phyloP scores from a whole-genome alignment of 2,113 vertebrate species.

The Sinosuthora webbiana region DNA sequence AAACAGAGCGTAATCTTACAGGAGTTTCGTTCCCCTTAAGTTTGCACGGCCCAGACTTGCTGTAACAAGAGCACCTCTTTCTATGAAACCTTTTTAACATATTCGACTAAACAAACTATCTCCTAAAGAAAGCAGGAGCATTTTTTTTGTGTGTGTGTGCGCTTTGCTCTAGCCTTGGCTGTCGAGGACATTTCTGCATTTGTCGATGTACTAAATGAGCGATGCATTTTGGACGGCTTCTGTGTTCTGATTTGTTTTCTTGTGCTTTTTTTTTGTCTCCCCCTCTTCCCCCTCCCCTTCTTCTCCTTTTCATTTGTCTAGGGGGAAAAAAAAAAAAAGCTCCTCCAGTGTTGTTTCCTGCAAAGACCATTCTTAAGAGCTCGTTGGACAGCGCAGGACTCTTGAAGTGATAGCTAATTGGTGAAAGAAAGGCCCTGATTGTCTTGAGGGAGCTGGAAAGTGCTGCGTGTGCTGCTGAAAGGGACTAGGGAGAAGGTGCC shows the following conservation, averaged over 20 bases:
- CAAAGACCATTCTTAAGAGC: constrained; percentile 72
- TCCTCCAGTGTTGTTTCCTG: constrained; percentile 66
- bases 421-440: constrained; percentile 88
- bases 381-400: constrained; percentile 81
- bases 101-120: constrained; percentile 36
- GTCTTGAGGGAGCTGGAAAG: constrained; percentile 82
- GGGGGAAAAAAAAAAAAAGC: neutral
- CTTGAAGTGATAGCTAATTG: constrained; percentile 89
- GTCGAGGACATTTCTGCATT: constrained; percentile 36
- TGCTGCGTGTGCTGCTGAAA: constrained; percentile 76
- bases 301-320: constrained; percentile 57
- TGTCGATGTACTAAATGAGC: neutral
- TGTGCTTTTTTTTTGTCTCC: neutral
- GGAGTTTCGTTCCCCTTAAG: constrained; percentile 3
- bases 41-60: neutral
- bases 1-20: constrained; percentile 20
- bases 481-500: constrained; percentile 72
- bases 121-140: neutral
- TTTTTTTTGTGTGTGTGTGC: neutral
- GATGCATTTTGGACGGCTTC: constrained; percentile 56
- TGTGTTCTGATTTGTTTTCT: constrained; percentile 64
- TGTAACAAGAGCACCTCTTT: constrained; percentile 28
- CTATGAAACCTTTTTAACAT: constrained; percentile 26
- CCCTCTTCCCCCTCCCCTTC: neutral
- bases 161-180: constrained; percentile 4